phyloP scores from a whole-genome alignment of 2,888 invertebrate species.

The Microctonus brassicae region DNA sequence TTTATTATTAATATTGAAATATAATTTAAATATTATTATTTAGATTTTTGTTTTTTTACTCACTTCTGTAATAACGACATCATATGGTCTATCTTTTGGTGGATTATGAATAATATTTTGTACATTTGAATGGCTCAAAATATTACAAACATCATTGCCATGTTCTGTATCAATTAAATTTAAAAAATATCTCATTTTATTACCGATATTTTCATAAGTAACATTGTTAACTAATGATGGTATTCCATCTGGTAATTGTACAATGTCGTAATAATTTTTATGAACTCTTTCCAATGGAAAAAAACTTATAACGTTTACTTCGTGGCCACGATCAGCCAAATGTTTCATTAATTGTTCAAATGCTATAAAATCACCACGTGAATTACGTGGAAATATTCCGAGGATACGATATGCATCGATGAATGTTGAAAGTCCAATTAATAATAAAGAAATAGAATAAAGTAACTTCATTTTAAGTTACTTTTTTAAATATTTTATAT shows the following conservation, averaged over 20 bases:
- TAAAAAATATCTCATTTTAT: conserved; percentile 37
- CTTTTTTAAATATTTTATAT: background rate
- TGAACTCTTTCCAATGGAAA: conserved; percentile 60
- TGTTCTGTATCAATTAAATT: conserved; percentile 36
- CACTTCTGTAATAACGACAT: conserved; percentile 57
- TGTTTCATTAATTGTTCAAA: conserved; percentile 66
- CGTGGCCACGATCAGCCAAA: conserved; percentile 69
- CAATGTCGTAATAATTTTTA: conserved; percentile 63
- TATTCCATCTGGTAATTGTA: conserved; percentile 48
- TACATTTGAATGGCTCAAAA: conserved; percentile 46
- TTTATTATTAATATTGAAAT: background rate
- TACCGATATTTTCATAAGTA: conserved; percentile 40
- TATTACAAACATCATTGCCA: conserved; percentile 49
- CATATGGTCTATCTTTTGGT: conserved; percentile 55
- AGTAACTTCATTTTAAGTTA: background rate
- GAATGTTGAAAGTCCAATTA: background rate
- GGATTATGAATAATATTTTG: conserved; percentile 52
- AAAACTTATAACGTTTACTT: conserved; percentile 66
- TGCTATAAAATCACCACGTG: conserved; percentile 71
- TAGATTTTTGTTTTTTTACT: background rate
- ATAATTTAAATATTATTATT: background rate
- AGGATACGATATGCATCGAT: conserved; percentile 69
- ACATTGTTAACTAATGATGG: conserved; percentile 48
- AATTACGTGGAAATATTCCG: conserved; percentile 69
- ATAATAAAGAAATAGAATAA: background rate